A percentile compares a stretch with the other conserved stretches of the same genome.
phyloP scores from a whole-genome alignment of 2,888 invertebrate genomes.

The Hypomecis punctinalis region DNA sequence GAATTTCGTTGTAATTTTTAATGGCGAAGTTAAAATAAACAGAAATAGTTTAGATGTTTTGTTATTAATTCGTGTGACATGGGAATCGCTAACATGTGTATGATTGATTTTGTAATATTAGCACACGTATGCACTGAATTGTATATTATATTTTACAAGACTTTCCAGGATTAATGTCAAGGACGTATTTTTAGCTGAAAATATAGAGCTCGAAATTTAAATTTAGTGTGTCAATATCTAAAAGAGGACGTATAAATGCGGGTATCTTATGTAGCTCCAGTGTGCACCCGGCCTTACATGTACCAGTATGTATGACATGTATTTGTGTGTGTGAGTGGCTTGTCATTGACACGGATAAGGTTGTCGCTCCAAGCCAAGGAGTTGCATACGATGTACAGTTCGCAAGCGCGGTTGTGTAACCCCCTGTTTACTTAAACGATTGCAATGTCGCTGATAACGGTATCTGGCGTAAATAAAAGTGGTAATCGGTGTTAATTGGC shows the following conservation, averaged over 20 bases:
- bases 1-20: too few relatives aligned
- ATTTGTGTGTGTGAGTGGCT: conserved; percentile 47
- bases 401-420: conserved; percentile 29
- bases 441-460: conserved; percentile 6
- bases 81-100: too few relatives aligned
- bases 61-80: too few relatives aligned
- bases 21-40: too few relatives aligned
- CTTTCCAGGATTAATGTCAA: too few relatives aligned
- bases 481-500: conserved; percentile 1
- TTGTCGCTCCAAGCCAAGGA: conserved; percentile 75
- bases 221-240: too few relatives aligned
- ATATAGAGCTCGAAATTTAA: too few relatives aligned
- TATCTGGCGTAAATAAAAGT: conserved; percentile 13
- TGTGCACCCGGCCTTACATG: not conserved
- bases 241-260: not conserved
- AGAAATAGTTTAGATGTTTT: too few relatives aligned
- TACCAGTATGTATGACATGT: conserved; percentile 27
- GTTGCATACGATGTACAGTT: conserved; percentile 47
- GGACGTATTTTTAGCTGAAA: too few relatives aligned
- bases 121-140: too few relatives aligned
- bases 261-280: not conserved
- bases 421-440: conserved; percentile 17
- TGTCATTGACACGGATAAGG: conserved; percentile 79
- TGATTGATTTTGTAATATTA: too few relatives aligned
- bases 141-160: too few relatives aligned